These are phyloP conservation scores for Motacilla alba DNA, from an alignment of 2,113 vertebrate species.

Conservation along the genomic window DNA sequence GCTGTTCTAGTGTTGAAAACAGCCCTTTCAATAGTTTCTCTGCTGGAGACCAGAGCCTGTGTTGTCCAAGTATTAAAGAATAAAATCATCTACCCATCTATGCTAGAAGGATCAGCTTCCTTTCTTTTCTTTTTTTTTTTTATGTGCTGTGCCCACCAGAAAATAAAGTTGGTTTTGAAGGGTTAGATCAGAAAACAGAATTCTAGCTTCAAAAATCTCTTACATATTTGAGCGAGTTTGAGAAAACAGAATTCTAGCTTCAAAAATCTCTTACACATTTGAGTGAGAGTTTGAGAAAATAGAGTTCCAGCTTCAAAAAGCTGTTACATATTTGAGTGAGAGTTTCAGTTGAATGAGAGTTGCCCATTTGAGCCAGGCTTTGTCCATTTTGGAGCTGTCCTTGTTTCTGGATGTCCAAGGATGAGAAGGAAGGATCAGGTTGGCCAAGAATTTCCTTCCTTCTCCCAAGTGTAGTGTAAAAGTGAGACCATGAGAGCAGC, in stretches of 20 bases:
- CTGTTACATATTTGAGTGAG: fast-evolving
- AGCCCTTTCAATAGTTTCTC: background rate
- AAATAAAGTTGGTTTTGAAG: background rate
- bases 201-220: background rate
- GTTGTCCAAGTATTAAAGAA: background rate
- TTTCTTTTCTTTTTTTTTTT: background rate
- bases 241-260: too few species aligned
- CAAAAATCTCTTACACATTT: too few species aligned
- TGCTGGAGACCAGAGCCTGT: background rate
- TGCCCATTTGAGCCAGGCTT: background rate
- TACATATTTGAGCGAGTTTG: fast-evolving
- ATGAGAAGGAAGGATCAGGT: background rate
- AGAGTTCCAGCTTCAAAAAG: background rate
- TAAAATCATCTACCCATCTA: background rate
- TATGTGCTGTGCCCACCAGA: background rate
- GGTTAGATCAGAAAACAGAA: background rate
- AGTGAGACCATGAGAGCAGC: background rate
- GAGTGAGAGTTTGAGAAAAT: background rate
- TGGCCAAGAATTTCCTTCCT: background rate
- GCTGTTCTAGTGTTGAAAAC: background rate
- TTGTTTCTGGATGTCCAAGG: background rate
- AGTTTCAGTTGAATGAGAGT: background rate
- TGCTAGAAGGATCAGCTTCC: background rate
- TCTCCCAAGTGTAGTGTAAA: background rate
- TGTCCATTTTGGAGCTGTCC: background rate